Conservation (phyloP, 2,113 vertebrate species). For the Emydocephalus ijimae region DNA sequence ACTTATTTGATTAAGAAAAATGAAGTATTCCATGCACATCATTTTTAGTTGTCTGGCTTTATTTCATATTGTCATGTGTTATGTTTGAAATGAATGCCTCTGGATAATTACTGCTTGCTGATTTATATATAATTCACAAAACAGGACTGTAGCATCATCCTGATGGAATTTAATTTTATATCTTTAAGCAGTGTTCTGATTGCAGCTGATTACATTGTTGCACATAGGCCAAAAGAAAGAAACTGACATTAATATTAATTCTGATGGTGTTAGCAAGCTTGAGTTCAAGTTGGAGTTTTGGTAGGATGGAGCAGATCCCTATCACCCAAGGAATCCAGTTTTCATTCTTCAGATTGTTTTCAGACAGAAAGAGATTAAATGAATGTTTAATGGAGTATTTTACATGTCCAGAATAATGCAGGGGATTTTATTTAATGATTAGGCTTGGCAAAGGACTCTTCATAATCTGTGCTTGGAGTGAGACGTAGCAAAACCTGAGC, state of each 20-base stretch:
- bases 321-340: neutral
- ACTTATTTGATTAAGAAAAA: neutral
- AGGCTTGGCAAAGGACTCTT: slow-evolving; percentile 34
- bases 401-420: slow-evolving; percentile 38
- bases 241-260: neutral
- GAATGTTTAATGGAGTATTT: neutral
- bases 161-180: neutral
- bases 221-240: neutral
- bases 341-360: neutral
- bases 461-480: slow-evolving; percentile 42
- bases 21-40: neutral
- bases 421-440: slow-evolving; percentile 42
- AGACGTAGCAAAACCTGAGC: slow-evolving; percentile 30
- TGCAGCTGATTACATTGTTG: neutral
- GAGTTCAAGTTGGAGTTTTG: neutral
- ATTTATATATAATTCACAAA: neutral
- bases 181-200: neutral
- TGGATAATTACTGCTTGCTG: neutral
- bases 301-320: neutral
- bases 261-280: neutral
- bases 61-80: neutral
- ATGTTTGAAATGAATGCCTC: neutral
- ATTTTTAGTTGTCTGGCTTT: neutral
- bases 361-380: neutral
- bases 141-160: neutral